phyloP scores from a whole-genome alignment of 2,888 invertebrate species.

The Campopleginae sp. region DNA sequence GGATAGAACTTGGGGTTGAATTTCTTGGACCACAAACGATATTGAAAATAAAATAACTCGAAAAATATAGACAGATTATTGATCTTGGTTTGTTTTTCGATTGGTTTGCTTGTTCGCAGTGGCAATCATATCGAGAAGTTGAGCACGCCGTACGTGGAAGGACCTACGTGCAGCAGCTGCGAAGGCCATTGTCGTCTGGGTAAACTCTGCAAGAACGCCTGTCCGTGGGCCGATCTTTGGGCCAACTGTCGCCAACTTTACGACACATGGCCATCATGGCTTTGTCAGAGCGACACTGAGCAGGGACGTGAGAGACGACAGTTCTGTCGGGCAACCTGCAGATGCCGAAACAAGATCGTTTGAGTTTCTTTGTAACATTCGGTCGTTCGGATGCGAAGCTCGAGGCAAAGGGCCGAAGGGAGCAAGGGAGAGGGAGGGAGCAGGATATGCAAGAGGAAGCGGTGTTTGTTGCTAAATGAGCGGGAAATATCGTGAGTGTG shows the following conservation, averaged over 20 bases:
- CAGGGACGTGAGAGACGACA: conserved; percentile 86
- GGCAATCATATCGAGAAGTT: conserved; percentile 88
- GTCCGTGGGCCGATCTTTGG: conserved; percentile 89
- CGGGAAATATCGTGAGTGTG: conserved; percentile 1
- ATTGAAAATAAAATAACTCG: not conserved
- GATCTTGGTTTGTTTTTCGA: conserved; percentile 16
- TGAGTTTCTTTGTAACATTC: conserved; percentile 66
- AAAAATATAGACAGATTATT: conserved; percentile 2
- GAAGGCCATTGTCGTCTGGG: conserved; percentile 87
- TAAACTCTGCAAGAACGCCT: conserved; percentile 90
- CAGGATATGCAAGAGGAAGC: conserved; percentile 17
- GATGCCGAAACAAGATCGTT: conserved; percentile 87
- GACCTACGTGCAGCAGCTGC: conserved; percentile 88
- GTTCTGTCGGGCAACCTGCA: conserved; percentile 91
- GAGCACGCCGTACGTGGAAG: conserved; percentile 89
- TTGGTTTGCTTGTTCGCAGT: conserved; percentile 84
- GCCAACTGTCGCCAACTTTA: conserved; percentile 89
- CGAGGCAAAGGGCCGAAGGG: conserved; percentile 1
- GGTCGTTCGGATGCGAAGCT: conserved; percentile 28
- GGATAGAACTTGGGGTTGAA: not conserved
- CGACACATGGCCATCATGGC: conserved; percentile 86
- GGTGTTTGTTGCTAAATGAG: not conserved
- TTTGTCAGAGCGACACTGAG: conserved; percentile 86
- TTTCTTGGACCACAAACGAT: not conserved
- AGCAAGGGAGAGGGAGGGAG: not conserved